phyloP scores from a whole-genome alignment of 2,888 invertebrate species.

The Netelia virgata region DNA sequence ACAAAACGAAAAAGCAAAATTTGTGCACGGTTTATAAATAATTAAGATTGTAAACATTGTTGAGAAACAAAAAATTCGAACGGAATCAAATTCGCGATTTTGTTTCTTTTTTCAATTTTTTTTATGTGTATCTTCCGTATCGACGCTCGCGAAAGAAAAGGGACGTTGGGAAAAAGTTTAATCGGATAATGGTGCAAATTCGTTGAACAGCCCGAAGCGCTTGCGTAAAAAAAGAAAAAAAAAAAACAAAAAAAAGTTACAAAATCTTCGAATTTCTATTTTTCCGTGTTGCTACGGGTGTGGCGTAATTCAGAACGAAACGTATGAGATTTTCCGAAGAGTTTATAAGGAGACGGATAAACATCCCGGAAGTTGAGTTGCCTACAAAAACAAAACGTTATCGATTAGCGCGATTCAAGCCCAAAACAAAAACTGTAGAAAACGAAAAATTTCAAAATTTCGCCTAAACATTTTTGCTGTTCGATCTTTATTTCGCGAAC shows the following conservation, averaged over 20 bases:
- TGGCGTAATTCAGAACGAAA: not conserved
- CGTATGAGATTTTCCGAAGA: conserved; percentile 40
- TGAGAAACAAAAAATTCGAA: conserved; percentile 40
- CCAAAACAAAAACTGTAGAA: not conserved
- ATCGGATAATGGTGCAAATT: conserved; percentile 31
- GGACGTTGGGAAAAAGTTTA: not conserved
- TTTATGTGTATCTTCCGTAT: not conserved
- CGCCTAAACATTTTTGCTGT: not conserved
- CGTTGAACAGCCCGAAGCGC: not conserved
- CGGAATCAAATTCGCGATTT: conserved; percentile 34
- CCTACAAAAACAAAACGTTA: not conserved
- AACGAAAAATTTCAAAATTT: not conserved
- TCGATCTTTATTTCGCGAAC: too few relatives aligned
- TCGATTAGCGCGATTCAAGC: conserved; percentile 8
- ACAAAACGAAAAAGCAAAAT: not conserved
- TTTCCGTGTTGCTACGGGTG: not conserved
- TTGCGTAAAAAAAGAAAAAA: conserved; percentile 1
- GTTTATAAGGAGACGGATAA: conserved; percentile 35
- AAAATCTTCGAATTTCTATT: not conserved
- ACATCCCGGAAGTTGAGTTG: conserved; percentile 27
- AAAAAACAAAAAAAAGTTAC: conserved; percentile 18
- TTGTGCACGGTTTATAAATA: not conserved
- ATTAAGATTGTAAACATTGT: conserved; percentile 31
- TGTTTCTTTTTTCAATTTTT: conserved; percentile 23
- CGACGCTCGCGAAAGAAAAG: not conserved